These are phyloP conservation scores for Allobates femoralis DNA, from an alignment of 2,797 vertebrate genomes.

Conservation along the genomic window DNA sequence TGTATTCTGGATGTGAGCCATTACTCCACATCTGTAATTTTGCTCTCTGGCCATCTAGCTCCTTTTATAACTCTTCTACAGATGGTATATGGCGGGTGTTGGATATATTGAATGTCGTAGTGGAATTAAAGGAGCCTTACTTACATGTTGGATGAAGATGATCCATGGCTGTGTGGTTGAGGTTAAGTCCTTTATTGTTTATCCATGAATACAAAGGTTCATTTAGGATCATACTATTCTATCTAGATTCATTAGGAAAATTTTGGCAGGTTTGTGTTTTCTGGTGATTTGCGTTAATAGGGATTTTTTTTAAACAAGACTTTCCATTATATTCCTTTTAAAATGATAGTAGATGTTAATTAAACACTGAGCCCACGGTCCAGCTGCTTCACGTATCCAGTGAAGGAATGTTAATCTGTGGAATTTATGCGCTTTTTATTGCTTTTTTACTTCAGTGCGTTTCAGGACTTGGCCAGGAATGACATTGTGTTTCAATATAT, in stretches of 20 bases:
- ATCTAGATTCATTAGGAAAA: neutral
- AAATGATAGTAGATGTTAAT: neutral
- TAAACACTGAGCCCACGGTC: neutral
- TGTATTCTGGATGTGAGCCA: neutral
- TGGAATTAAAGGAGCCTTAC: neutral
- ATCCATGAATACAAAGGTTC: neutral
- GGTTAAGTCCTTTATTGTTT: neutral
- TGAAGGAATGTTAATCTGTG: conserved; percentile 41
- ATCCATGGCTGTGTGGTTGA: neutral
- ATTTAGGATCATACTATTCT: neutral
- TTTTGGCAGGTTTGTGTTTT: neutral
- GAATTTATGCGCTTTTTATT: conserved; percentile 13
- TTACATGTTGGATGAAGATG: neutral
- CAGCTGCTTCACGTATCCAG: conserved; percentile 33
- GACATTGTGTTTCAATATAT: neutral
- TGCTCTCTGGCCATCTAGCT: neutral
- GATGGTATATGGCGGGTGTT: neutral
- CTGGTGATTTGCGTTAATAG: neutral
- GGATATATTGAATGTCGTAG: neutral
- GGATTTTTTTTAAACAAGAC: neutral
- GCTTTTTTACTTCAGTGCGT: conserved; percentile 7
- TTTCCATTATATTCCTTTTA: neutral
- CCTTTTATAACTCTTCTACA: neutral
- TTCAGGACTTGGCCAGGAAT: conserved; percentile 18
- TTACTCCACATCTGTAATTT: neutral